Conservation (phyloP, 2,888 invertebrate species). For the Pristionchus arcanus region DNA sequence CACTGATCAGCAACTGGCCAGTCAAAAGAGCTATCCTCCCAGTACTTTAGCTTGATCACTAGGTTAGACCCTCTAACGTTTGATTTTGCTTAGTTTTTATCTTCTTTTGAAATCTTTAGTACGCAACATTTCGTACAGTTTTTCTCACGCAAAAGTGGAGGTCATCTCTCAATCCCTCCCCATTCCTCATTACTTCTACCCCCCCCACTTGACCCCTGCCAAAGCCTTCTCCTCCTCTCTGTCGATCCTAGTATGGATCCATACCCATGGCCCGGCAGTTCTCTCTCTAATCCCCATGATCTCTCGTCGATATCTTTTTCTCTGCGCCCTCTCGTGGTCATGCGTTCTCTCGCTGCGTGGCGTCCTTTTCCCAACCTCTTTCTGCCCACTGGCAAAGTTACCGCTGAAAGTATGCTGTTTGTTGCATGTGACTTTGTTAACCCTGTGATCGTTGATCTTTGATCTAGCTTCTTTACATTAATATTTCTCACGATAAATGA, state of each 20-base stretch:
- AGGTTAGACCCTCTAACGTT: no score
- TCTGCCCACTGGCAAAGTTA: not conserved
- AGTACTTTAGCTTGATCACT: no score
- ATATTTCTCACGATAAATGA: no score
- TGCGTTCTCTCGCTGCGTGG: not conserved
- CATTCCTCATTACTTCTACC: not conserved
- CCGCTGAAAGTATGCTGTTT: not conserved
- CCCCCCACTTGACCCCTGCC: not conserved
- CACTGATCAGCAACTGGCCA: no score
- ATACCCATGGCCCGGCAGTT: not conserved
- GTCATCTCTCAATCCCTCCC: not conserved
- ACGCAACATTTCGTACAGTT: no score
- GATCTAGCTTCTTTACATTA: no score
- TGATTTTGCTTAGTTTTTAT: no score
- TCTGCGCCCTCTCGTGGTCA: not conserved
- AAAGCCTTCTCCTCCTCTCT: not conserved
- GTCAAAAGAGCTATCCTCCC: no score
- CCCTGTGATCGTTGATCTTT: no score
- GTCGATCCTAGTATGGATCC: constrained; percentile 30
- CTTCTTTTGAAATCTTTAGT: no score
- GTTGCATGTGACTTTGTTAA: no score
- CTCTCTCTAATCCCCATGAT: not conserved
- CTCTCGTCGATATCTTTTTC: not conserved
- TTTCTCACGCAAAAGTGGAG: not conserved
- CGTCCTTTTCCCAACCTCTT: constrained; percentile 16